These are phyloP conservation scores for Serrognathus titanus DNA, from an alignment of 2,888 invertebrate species.

Conservation along the genomic window DNA sequence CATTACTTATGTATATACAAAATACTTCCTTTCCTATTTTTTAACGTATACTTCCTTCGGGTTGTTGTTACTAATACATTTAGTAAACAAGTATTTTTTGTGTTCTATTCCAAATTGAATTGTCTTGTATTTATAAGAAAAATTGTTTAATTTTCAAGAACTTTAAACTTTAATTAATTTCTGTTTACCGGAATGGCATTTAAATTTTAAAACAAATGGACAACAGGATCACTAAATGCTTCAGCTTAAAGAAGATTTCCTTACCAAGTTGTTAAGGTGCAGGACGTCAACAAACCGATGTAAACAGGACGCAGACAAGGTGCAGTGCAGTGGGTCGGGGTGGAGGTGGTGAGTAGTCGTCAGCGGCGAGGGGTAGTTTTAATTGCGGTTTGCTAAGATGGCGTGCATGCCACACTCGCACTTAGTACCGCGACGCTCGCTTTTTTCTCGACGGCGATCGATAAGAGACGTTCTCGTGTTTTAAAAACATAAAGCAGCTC, in stretches of 20 bases:
- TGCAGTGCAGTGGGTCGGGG: slow-evolving; percentile 24
- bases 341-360: slow-evolving; percentile 30
- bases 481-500: slow-evolving; percentile 45
- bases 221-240: too few species aligned
- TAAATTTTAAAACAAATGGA: too few species aligned
- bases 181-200: too few species aligned
- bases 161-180: too few species aligned
- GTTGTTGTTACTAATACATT: too few species aligned
- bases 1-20: too few species aligned
- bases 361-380: slow-evolving; percentile 38
- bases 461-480: slow-evolving; percentile 47
- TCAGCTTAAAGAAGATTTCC: background rate
- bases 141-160: too few species aligned
- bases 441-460: slow-evolving; percentile 44
- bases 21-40: too few species aligned
- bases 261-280: background rate
- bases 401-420: slow-evolving; percentile 52
- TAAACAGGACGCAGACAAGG: slow-evolving; percentile 15
- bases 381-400: slow-evolving; percentile 52
- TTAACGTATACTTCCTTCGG: too few species aligned
- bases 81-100: too few species aligned
- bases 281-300: slow-evolving; percentile 16
- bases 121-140: too few species aligned
- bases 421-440: slow-evolving; percentile 50
- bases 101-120: too few species aligned